Conservation (phyloP, 2,888 invertebrate species). For the Eurois occulta region DNA sequence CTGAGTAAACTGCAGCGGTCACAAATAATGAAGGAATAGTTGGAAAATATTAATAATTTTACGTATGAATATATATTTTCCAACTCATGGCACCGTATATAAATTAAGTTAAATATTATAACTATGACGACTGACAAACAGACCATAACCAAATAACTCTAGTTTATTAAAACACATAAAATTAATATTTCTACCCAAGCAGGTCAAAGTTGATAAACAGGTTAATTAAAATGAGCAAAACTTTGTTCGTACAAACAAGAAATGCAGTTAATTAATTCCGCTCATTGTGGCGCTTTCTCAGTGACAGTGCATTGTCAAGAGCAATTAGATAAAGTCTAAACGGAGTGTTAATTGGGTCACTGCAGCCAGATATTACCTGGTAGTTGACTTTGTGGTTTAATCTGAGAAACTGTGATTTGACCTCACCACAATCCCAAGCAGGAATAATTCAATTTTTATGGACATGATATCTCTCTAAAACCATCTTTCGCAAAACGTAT, state of each 20-base stretch:
- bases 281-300: background rate
- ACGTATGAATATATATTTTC: background rate
- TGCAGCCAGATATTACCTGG: background rate
- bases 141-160: too few species aligned
- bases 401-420: background rate
- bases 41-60: background rate
- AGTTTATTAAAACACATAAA: background rate
- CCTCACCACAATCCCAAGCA: background rate
- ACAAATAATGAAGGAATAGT: too few species aligned
- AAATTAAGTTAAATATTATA: background rate
- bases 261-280: background rate
- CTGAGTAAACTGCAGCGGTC: background rate
- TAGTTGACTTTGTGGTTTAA: background rate
- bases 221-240: background rate
- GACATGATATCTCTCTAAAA: background rate
- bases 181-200: background rate
- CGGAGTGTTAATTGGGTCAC: background rate
- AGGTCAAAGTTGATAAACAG: background rate
- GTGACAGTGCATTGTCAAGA: background rate
- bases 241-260: background rate
- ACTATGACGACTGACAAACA: background rate
- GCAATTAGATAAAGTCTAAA: background rate
- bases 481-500: background rate
- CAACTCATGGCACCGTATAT: background rate
- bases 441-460: background rate